Percentiles rank a stretch among this genome's conserved stretches.
Conservation (phyloP, 2,113 vertebrate genomes). For the Arvicanthis niloticus region DNA sequence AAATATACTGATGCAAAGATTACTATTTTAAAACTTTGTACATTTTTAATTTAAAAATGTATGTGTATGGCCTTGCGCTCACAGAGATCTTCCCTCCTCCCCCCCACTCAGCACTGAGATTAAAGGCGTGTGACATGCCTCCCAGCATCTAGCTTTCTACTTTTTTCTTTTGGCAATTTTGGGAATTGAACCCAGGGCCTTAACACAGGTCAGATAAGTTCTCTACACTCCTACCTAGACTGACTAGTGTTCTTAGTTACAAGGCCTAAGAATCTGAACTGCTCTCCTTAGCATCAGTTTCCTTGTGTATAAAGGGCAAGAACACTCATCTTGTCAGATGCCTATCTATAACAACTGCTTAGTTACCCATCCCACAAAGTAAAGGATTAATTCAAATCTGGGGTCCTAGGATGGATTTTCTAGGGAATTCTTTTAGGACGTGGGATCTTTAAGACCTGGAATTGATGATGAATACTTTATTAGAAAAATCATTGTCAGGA, state of each 20-base stretch:
- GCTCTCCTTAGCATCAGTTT: neutral
- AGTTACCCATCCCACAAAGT: slow-evolving; percentile 27
- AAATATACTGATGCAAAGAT: neutral
- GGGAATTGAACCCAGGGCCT: neutral
- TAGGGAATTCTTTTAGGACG: neutral
- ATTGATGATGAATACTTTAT: neutral
- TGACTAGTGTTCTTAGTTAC: neutral
- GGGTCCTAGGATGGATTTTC: neutral
- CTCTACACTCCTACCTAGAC: neutral
- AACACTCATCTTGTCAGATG: neutral
- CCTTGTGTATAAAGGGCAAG: neutral
- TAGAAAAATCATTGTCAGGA: neutral
- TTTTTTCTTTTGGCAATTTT: neutral
- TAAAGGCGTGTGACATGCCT: neutral
- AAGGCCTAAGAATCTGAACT: neutral
- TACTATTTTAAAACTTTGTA: neutral
- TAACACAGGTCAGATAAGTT: neutral
- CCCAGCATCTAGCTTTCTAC: neutral
- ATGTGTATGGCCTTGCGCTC: neutral
- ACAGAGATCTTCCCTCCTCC: neutral
- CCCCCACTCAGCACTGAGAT: neutral
- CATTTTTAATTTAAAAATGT: neutral
- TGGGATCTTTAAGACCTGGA: neutral
- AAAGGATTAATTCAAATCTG: neutral
- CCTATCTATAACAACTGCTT: neutral